A percentile compares a stretch with the other conserved stretches of the same genome.
Conservation (phyloP, 2,113 vertebrate species). For the Mola mola region DNA sequence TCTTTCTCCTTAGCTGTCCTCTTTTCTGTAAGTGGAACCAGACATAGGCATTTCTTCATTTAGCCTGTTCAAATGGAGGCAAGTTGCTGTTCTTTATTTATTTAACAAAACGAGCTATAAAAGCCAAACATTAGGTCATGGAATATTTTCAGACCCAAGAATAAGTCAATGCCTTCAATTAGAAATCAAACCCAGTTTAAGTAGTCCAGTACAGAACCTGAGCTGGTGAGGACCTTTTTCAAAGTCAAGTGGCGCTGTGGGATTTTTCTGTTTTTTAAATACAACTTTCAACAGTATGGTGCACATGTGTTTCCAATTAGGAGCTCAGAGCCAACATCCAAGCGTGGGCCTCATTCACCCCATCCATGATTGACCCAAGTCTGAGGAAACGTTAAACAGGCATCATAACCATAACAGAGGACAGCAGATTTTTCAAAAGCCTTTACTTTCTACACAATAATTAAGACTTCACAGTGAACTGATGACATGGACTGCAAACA, state of each 20-base stretch:
- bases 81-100: slow-evolving; percentile 76
- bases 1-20: slow-evolving; percentile 71
- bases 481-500: slow-evolving; percentile 54
- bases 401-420: slow-evolving; percentile 73
- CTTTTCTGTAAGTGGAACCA: slow-evolving; percentile 79
- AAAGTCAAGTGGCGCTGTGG: slow-evolving; percentile 70
- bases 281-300: slow-evolving; percentile 67
- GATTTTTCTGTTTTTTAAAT: slow-evolving; percentile 70
- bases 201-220: slow-evolving; percentile 70
- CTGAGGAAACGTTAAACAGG: slow-evolving; percentile 79
- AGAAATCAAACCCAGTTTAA: slow-evolving; percentile 75
- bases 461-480: slow-evolving; percentile 61
- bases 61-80: slow-evolving; percentile 67
- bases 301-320: slow-evolving; percentile 83
- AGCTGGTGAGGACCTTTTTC: slow-evolving; percentile 71
- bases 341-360: slow-evolving; percentile 74
- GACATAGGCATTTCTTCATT: slow-evolving; percentile 76
- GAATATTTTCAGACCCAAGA: slow-evolving; percentile 78
- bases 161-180: slow-evolving; percentile 72
- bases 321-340: slow-evolving; percentile 60
- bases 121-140: slow-evolving; percentile 84
- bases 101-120: slow-evolving; percentile 80
- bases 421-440: slow-evolving; percentile 64
- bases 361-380: slow-evolving; percentile 70
- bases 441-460: slow-evolving; percentile 70